These are phyloP conservation scores for Hyaena hyaena DNA, from an alignment of 2,113 vertebrate genomes.

Conservation along the genomic window DNA sequence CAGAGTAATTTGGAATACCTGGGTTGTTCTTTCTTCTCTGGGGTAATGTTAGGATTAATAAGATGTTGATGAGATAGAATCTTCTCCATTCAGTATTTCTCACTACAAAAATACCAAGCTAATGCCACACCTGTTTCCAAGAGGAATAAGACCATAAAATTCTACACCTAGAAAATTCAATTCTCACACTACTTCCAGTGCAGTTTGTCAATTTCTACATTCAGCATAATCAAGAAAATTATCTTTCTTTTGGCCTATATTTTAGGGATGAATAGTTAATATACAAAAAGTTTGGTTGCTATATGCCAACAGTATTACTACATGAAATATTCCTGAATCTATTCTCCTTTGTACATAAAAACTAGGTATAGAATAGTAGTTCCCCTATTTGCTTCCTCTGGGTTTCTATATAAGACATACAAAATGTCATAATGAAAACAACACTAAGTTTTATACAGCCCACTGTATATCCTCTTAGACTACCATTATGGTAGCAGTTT, in stretches of 20 bases:
- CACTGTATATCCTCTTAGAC: neutral
- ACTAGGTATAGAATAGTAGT: neutral
- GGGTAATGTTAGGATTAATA: neutral
- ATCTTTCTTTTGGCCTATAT: neutral
- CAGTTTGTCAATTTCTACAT: neutral
- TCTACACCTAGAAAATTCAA: neutral
- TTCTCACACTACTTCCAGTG: neutral
- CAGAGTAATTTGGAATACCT: neutral
- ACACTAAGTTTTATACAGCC: neutral
- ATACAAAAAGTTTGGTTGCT: neutral
- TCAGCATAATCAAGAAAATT: neutral
- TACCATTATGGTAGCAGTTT: neutral
- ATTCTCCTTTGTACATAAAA: neutral
- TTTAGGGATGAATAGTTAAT: conserved; percentile 1
- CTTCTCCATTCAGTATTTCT: conserved; percentile 19
- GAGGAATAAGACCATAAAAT: neutral
- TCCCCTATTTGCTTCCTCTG: neutral
- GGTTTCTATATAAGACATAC: neutral
- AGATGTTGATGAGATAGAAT: neutral
- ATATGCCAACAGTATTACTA: neutral
- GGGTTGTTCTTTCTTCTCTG: neutral
- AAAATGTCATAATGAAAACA: neutral
- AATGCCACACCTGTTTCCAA: neutral
- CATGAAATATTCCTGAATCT: neutral
- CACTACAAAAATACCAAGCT: neutral